These are phyloP conservation scores for Cyprinus carpio DNA, from an alignment of 2,113 vertebrate species.

Conservation along the genomic window DNA sequence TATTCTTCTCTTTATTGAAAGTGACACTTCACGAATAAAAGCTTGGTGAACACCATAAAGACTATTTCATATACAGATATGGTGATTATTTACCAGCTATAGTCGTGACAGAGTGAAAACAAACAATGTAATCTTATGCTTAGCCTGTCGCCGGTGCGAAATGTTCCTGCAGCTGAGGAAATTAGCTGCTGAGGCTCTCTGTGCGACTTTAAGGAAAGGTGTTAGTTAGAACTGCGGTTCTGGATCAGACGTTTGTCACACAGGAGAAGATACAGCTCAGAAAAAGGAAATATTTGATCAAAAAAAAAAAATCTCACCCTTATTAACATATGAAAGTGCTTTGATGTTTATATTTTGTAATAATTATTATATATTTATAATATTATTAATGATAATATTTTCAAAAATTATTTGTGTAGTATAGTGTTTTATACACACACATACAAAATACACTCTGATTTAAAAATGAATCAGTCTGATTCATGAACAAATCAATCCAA, in stretches of 20 bases:
- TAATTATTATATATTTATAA: neutral
- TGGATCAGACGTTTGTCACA: neutral
- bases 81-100: slow-evolving; percentile 57
- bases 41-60: slow-evolving; percentile 51
- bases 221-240: neutral
- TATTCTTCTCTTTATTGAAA: slow-evolving; percentile 64
- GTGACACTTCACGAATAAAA: slow-evolving; percentile 62
- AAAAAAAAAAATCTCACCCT: too few species aligned
- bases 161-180: slow-evolving; percentile 39
- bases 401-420: too few species aligned
- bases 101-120: slow-evolving; percentile 44
- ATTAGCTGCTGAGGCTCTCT: slow-evolving; percentile 2
- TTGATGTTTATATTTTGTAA: neutral
- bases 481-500: neutral
- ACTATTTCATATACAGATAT: slow-evolving; percentile 58
- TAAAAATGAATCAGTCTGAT: neutral
- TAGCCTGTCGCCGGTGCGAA: slow-evolving; percentile 22
- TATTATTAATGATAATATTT: too few species aligned
- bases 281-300: neutral
- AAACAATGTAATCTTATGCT: slow-evolving; percentile 46
- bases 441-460: too few species aligned
- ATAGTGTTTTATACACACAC: too few species aligned
- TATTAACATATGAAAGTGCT: neutral
- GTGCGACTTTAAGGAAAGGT: neutral
- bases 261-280: neutral